phyloP scores from a whole-genome alignment of 2,113 vertebrate species.

The Catharus bicknelli region DNA sequence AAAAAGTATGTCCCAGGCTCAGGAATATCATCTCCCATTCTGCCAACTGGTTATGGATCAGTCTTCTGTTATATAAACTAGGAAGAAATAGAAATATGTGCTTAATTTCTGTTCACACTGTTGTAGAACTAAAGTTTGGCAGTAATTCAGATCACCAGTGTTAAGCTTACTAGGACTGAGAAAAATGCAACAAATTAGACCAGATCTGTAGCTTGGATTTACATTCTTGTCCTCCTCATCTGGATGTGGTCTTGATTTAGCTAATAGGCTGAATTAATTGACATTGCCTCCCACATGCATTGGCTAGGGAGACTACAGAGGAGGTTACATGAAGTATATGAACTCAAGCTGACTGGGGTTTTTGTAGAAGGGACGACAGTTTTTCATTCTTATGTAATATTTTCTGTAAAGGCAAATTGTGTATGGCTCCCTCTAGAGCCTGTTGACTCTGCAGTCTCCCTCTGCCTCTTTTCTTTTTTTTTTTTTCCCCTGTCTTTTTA shows the following conservation, averaged over 20 bases:
- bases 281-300: background rate
- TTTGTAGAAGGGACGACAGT: background rate
- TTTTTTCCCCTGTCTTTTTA: background rate
- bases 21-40: background rate
- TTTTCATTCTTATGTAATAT: background rate
- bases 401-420: slow-evolving; percentile 17
- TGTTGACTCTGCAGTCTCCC: background rate
- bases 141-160: background rate
- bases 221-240: background rate
- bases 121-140: background rate
- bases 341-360: background rate
- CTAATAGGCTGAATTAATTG: slow-evolving; percentile 19
- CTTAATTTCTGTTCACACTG: background rate
- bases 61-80: background rate
- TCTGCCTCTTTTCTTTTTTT: background rate
- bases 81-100: background rate
- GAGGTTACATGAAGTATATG: background rate
- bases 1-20: background rate
- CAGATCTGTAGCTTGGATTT: background rate
- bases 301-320: background rate
- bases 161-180: background rate
- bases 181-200: slow-evolving; percentile 17
- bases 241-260: slow-evolving; percentile 16
- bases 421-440: slow-evolving; percentile 25
- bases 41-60: background rate